Evolutionary conservation across 2,113 vertebrate genomes (phyloP), one percentile per base, ranked within the genome.

Genomic region (Ptychochromis oligacanthus): DNA sequence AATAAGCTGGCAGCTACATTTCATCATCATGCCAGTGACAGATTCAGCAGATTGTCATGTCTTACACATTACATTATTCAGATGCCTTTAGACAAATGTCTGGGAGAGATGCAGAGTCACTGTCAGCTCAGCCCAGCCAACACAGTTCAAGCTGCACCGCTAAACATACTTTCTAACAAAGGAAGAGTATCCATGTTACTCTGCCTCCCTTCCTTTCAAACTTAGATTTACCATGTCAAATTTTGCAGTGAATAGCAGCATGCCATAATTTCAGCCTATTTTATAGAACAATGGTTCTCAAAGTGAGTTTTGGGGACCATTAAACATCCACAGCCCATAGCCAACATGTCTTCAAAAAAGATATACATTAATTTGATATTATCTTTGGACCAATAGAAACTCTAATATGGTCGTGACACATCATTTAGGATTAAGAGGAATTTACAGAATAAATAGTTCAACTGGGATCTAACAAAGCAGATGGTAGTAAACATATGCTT

Each of bases 121-220:
- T 58, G 62, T 76, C 64, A 83, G 31, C 34, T 75, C 3, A 4
- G 60, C 62, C 62, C 24, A 24, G 26, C 26, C 78, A 49, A 15
- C 40, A 62, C 74, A 75, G n/a, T 60, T 86, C 78, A 20, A 56
- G 49, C 28, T 49, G 15, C 28, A 6, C 49, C 65, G 67, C 60
- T 52, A 56, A 34, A 76, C 74, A 52, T 11, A 72, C 65, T 52
- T 72, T 7, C 43, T 31, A 52, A 1, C 65, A 52, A 26, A 70
- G 65, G 43, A 88, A 82, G 80, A 91, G 89, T 90, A 70, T 80
- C 38, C 13, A 36, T 54, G 67, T 76, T 55, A 70, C 18, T 77
- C 14, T 36, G 34, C 24, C 9, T 26, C n/a, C 60, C n/a, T 58
- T 57, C 77, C 26, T 49, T 77, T 75, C 46, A 36, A 59, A 49